phyloP scores from a whole-genome alignment of 30 jellyfish, hydroid and myxozoan genomes.

The Aurelia aurita region DNA sequence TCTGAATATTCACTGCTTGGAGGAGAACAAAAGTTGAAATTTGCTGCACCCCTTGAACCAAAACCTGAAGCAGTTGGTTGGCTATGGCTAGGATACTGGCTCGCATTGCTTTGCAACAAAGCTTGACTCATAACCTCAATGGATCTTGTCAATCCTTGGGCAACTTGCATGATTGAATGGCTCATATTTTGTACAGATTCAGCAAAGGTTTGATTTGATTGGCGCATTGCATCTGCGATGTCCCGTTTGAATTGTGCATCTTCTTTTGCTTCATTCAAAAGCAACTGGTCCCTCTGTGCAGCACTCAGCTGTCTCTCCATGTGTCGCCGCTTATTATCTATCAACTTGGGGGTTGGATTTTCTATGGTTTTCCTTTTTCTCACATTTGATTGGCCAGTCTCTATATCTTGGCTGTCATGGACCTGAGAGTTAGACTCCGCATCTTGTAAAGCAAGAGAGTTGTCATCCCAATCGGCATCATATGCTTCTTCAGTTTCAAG shows the following conservation, averaged over 20 bases:
- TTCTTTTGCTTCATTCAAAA: conserved; percentile 45
- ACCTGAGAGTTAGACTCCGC: background rate
- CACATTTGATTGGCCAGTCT: too few species aligned
- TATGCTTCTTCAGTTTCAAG: background rate
- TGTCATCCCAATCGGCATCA: conserved; percentile 5
- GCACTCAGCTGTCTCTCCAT: conserved; percentile 71
- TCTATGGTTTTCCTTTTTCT: too few species aligned
- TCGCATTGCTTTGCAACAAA: conserved; percentile 17
- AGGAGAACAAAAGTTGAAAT: too few species aligned
- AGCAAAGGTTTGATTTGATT: conserved; percentile 54
- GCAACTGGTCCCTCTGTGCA: conserved; percentile 59
- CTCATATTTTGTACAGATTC: conserved; percentile 46
- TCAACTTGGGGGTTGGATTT: too few species aligned
- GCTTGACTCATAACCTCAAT: conserved; percentile 51
- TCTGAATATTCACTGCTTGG: background rate
- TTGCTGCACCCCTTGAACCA: too few species aligned
- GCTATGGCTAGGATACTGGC: background rate
- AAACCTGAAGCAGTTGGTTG: background rate
- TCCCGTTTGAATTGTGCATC: conserved; percentile 64
- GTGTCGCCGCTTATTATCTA: conserved; percentile 59
- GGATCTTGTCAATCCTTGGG: conserved; percentile 64
- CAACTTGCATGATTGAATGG: conserved; percentile 61
- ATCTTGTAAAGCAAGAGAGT: background rate
- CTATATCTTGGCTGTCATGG: background rate
- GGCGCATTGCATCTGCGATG: conserved; percentile 64